These are phyloP conservation scores for Theretra japonica DNA, from an alignment of 2,888 invertebrate species.

Conservation along the genomic window DNA sequence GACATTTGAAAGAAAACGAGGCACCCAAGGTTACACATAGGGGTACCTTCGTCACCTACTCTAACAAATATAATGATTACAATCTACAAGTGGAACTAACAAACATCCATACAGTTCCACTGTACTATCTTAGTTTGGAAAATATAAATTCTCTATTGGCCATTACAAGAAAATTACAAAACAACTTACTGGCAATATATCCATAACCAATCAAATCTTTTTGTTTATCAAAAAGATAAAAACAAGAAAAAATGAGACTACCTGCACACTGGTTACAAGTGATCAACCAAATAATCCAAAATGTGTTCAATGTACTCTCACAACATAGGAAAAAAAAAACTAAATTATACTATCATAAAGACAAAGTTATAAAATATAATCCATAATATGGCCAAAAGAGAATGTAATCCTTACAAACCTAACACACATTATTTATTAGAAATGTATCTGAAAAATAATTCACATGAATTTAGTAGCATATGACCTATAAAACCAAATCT, in stretches of 20 bases:
- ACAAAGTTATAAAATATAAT: slow-evolving; percentile 17
- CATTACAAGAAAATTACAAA: slow-evolving; percentile 24
- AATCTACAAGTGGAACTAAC: slow-evolving; percentile 73
- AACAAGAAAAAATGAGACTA: slow-evolving; percentile 9
- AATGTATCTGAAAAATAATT: slow-evolving; percentile 78
- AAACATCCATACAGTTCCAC: slow-evolving; percentile 62
- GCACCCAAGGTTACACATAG: slow-evolving; percentile 82
- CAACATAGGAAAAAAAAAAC: slow-evolving; percentile 1
- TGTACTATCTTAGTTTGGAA: slow-evolving; percentile 57
- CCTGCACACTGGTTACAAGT: slow-evolving; percentile 21
- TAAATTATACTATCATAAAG: slow-evolving; percentile 16
- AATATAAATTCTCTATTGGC: slow-evolving; percentile 61
- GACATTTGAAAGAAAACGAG: slow-evolving; percentile 83
- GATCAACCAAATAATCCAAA: slow-evolving; percentile 14
- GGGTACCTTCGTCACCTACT: slow-evolving; percentile 84
- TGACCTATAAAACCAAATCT: slow-evolving; percentile 1
- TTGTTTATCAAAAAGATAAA: slow-evolving; percentile 19
- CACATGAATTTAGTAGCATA: slow-evolving; percentile 52
- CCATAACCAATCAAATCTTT: slow-evolving; percentile 17
- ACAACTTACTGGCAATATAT: slow-evolving; percentile 19
- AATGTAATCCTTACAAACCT: slow-evolving; percentile 60
- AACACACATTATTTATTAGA: slow-evolving; percentile 70
- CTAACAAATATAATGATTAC: slow-evolving; percentile 83
- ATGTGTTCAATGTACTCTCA: slow-evolving; percentile 10
- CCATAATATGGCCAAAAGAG: slow-evolving; percentile 61